Base-by-base conservation (phyloP, 2,888 invertebrate species). In the Melanchra persicariae region DNA sequence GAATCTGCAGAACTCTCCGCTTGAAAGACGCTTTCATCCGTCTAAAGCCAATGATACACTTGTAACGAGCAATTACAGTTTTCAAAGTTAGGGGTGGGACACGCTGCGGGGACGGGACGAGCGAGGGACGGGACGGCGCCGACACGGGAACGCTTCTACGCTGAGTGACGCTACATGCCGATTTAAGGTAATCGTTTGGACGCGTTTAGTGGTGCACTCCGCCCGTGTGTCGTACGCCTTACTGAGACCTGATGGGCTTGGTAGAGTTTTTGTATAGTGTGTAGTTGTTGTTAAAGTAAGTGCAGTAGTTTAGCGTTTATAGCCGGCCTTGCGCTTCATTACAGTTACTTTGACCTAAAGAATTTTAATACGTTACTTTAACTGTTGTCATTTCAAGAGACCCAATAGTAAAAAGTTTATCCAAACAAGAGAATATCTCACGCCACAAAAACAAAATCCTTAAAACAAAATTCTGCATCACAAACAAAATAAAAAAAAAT, bases 31-130 rank as follows among this genome's bases (percentile, higher is more conserved):
- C 79, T 72, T 85, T 82, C 73, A 82, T 71, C 85, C 79, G 58
- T 61, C 76, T 73, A 84, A 79, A 85, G 83, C 85, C 85, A 81
- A 87, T 85, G 84, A 85, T 85, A 86, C 81, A 81, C 65, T 83
- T 77, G 79, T 85, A 87, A 87, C 82, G 87, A 85, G 85, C 87
- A 85, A 85, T 85, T 85, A 87, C 87, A 79, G 85, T 85, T 87
- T 74, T 78, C 78, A 86, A 82, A 85, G 85, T 86, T 78, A 78
- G 73, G 82, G 73, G 66, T 57, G 71, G 72, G 37, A 47, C 70
- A 37, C 19, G 75, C 58, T 76, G 47, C 73, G 62, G 58, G 55
- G 67, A 72, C 54, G 61, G 45, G 34, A 15, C 34, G 58, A 24
- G 17, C 15, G 77, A 40, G 54, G 17, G 52, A 52, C 45, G 43